phyloP scores from a whole-genome alignment of 2,888 invertebrate genomes.

The Onthophagus sagittarius region DNA sequence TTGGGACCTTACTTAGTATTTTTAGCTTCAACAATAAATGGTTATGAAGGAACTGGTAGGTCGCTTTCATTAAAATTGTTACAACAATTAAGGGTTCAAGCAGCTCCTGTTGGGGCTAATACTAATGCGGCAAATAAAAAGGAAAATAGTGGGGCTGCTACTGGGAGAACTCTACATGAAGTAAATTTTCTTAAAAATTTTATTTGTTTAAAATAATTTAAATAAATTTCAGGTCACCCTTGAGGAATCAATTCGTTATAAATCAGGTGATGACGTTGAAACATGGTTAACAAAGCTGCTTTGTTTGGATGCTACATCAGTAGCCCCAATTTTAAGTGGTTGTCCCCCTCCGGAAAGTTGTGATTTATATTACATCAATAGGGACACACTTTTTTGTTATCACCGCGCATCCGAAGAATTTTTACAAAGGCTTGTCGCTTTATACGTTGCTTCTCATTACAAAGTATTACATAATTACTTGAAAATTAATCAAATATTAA shows the following conservation, averaged over 20 bases:
- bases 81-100: conserved; percentile 73
- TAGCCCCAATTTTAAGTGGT: conserved; percentile 62
- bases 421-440: conserved; percentile 83
- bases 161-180: conserved; percentile 54
- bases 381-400: conserved; percentile 95
- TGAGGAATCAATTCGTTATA: conserved; percentile 94
- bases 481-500: background rate
- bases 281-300: conserved; percentile 86
- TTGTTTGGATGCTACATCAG: conserved; percentile 81
- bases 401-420: conserved; percentile 92
- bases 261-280: conserved; percentile 81
- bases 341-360: conserved; percentile 88
- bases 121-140: conserved; percentile 50
- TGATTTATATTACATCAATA: conserved; percentile 80
- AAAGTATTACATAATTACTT: conserved; percentile 57
- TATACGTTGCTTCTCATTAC: conserved; percentile 97
- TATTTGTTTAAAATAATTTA: background rate
- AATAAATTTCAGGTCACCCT: conserved; percentile 61
- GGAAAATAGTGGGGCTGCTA: conserved; percentile 45
- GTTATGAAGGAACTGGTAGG: conserved; percentile 97
- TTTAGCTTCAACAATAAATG: conserved; percentile 94
- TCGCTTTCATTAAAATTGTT: conserved; percentile 93
- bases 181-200: conserved; percentile 44
- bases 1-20: conserved; percentile 90
- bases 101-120: conserved; percentile 52